phyloP scores from a whole-genome alignment of 2,888 invertebrate species.

The Minunthozetes semirufus region DNA sequence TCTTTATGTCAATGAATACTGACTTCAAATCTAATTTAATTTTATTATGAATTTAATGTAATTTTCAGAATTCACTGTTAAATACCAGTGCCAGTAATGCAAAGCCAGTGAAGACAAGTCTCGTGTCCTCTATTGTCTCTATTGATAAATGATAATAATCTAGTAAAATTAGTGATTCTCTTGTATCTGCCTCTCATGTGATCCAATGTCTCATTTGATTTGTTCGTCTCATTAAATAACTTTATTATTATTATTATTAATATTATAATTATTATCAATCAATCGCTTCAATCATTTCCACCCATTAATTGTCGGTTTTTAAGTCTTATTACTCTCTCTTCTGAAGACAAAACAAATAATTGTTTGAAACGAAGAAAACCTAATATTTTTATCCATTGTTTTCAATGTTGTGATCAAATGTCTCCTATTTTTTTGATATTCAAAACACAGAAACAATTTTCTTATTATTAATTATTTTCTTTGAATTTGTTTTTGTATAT shows the following conservation, averaged over 20 bases:
- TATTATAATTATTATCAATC: neutral
- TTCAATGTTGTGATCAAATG: slow-evolving; percentile 15
- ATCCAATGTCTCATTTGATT: neutral
- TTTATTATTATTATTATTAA: neutral
- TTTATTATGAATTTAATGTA: neutral
- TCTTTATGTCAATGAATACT: neutral
- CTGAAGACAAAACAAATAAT: neutral
- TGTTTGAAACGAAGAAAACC: neutral
- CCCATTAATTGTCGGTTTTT: slow-evolving; percentile 13
- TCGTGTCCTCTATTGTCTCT: neutral
- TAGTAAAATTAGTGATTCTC: no score
- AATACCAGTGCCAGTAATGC: neutral
- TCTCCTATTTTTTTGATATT: slow-evolving; percentile 14
- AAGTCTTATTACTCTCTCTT: neutral
- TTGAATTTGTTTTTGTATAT: neutral
- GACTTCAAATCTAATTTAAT: no score
- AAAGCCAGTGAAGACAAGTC: neutral
- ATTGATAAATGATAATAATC: neutral
- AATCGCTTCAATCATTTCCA: slow-evolving; percentile 21
- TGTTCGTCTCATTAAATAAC: neutral
- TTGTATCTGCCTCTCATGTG: neutral
- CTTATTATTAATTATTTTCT: neutral
- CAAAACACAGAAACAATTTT: neutral
- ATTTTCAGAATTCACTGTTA: neutral
- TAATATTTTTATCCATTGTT: neutral